A percentile compares a stretch with the other conserved stretches of the same genome.
Evolutionary conservation across 2,797 vertebrate species (phyloP).

Genomic region (Phoebastria nigripes): DNA sequence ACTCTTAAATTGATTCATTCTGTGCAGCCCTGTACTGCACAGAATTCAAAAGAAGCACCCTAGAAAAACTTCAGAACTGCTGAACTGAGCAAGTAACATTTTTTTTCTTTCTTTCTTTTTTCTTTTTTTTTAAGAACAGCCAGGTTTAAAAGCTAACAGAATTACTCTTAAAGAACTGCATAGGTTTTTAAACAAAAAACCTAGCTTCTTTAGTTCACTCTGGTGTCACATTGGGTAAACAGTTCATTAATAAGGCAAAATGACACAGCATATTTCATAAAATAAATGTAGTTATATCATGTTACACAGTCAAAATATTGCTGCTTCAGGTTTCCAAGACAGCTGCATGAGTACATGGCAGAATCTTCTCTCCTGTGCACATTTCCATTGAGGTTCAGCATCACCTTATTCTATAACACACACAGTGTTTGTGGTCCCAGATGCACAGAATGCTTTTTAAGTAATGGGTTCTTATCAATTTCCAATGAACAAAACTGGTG

Average conservation of each 20-base stretch:
- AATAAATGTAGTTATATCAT: background rate
- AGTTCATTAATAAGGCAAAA: background rate
- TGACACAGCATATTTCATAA: background rate
- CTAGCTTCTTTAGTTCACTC: background rate
- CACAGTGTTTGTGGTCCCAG: background rate
- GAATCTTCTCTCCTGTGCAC: background rate
- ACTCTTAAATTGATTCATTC: background rate
- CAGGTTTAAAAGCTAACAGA: background rate
- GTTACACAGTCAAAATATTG: background rate
- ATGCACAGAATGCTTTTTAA: background rate
- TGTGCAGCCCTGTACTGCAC: background rate
- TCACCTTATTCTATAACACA: background rate
- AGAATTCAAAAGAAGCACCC: background rate
- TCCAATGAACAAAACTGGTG: background rate
- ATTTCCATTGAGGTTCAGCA: background rate
- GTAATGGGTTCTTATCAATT: background rate
- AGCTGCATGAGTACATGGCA: background rate
- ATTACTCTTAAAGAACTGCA: background rate
- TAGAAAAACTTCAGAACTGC: background rate
- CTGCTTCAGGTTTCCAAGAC: background rate
- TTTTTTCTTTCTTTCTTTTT: background rate
- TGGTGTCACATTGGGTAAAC: background rate
- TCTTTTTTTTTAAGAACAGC: background rate
- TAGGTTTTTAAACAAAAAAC: background rate
- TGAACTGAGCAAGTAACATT: background rate